Percentiles rank a stretch among this genome's conserved stretches.
These are phyloP conservation scores for Hofmannophila pseudospretella DNA, from an alignment of 2,888 invertebrate species.

Conservation along the genomic window DNA sequence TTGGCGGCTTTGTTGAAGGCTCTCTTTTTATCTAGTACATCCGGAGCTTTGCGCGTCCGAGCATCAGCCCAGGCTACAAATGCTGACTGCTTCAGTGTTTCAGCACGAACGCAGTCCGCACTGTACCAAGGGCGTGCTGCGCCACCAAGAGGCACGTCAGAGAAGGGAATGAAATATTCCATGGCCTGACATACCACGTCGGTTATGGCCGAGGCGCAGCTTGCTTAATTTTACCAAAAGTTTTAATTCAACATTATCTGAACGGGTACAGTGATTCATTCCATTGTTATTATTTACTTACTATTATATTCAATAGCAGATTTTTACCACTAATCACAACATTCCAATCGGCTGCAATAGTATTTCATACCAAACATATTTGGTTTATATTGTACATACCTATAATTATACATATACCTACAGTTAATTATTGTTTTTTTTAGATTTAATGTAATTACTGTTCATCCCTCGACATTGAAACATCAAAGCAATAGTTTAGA, in stretches of 20 bases:
- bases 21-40: too few relatives aligned
- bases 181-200: too few relatives aligned
- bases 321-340: slow-evolving; percentile 35
- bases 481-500: slow-evolving; percentile 42
- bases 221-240: too few relatives aligned
- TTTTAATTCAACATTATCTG: neutral
- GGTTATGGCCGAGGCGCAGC: too few relatives aligned
- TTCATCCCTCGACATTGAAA: slow-evolving; percentile 15
- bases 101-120: too few relatives aligned
- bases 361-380: slow-evolving; percentile 34
- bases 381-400: slow-evolving; percentile 14
- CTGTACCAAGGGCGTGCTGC: too few relatives aligned
- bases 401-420: neutral
- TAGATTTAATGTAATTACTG: slow-evolving; percentile 2
- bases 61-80: too few relatives aligned
- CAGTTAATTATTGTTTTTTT: slow-evolving; percentile 1
- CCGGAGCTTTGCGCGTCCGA: too few relatives aligned
- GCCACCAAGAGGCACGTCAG: too few relatives aligned
- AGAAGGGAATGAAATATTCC: too few relatives aligned
- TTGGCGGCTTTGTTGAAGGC: too few relatives aligned
- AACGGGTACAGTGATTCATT: slow-evolving; percentile 6
- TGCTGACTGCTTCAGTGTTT: too few relatives aligned
- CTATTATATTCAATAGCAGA: slow-evolving; percentile 28
- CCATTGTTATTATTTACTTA: slow-evolving; percentile 3
- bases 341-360: slow-evolving; percentile 69